Evolutionary conservation across 2,113 vertebrate species (phyloP).

Genomic region (Muscicapa adusta): DNA sequence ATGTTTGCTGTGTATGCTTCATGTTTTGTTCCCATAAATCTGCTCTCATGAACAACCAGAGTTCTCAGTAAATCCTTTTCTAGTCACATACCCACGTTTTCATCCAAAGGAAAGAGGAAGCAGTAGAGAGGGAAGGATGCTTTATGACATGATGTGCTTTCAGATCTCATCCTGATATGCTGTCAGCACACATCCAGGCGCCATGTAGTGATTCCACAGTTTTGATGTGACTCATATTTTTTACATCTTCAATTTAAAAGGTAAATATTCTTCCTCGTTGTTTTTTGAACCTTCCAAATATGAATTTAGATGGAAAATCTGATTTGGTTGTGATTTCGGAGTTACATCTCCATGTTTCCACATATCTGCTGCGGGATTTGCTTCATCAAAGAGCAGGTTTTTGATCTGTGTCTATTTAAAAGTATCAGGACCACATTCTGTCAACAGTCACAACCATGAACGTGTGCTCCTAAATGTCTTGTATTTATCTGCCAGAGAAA

Average conservation of each 20-base stretch:
- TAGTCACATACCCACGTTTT: not conserved
- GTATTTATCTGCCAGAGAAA: not conserved
- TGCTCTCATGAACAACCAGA: not conserved
- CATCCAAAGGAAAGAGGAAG: not conserved
- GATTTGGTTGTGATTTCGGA: not conserved
- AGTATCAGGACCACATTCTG: fast-evolving
- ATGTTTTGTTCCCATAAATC: not conserved
- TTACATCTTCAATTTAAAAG: not conserved
- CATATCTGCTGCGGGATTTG: not conserved
- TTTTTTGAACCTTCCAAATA: not conserved
- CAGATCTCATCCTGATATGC: not conserved
- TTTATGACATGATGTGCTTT: fast-evolving
- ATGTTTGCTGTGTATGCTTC: not conserved
- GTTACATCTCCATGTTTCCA: not conserved
- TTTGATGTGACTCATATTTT: not conserved
- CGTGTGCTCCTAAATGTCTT: not conserved
- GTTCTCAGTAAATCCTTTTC: not conserved
- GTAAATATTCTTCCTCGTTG: not conserved
- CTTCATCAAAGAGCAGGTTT: not conserved
- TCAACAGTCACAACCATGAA: not conserved
- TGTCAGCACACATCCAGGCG: not conserved
- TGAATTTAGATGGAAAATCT: not conserved
- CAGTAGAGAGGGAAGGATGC: not conserved
- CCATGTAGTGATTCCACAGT: not conserved
- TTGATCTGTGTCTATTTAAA: not conserved